Percentiles rank a stretch among this genome's conserved stretches.
Conservation (phyloP, 1,140 invertebrate genomes). For the Eueides isabella region DNA sequence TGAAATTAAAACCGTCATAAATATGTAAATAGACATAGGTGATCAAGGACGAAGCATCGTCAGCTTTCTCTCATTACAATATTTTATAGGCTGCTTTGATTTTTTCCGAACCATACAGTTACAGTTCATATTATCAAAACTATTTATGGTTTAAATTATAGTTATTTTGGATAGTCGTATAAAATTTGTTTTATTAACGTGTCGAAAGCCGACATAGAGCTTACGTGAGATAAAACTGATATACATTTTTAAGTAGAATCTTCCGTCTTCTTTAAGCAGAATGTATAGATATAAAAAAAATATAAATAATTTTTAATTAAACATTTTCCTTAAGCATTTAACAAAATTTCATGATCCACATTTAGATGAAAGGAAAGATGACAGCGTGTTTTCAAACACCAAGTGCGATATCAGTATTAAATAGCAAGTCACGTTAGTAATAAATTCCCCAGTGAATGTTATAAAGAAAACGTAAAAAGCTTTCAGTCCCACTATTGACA, state of each 20-base stretch:
- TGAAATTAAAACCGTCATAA: constrained; percentile 20
- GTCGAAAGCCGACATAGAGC: background rate
- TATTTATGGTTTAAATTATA: constrained; percentile 16
- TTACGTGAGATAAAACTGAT: background rate
- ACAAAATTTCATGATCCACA: constrained; percentile 9
- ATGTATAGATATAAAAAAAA: background rate
- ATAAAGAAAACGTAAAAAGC: constrained; percentile 56
- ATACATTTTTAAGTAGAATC: background rate
- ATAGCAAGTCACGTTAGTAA: constrained; percentile 54
- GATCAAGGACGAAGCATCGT: constrained; percentile 42
- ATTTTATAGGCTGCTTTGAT: constrained; percentile 39
- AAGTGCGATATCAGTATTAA: constrained; percentile 40
- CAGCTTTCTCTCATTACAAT: constrained; percentile 49
- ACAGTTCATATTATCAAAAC: constrained; percentile 13
- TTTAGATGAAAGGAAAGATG: constrained; percentile 18
- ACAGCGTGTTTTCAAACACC: constrained; percentile 8
- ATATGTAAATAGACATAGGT: constrained; percentile 35
- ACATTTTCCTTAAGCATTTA: background rate
- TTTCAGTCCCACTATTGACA: constrained; percentile 50
- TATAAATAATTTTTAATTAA: too few relatives aligned
- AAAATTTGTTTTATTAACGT: constrained; percentile 1
- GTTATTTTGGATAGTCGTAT: constrained; percentile 6
- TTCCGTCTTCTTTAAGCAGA: too few relatives aligned
- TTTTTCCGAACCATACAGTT: constrained; percentile 32
- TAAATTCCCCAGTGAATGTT: constrained; percentile 49